Percentiles rank a stretch among this genome's conserved stretches.
phyloP scores from a whole-genome alignment of 1,140 invertebrate genomes.

The Dendrolimus kikuchii region DNA sequence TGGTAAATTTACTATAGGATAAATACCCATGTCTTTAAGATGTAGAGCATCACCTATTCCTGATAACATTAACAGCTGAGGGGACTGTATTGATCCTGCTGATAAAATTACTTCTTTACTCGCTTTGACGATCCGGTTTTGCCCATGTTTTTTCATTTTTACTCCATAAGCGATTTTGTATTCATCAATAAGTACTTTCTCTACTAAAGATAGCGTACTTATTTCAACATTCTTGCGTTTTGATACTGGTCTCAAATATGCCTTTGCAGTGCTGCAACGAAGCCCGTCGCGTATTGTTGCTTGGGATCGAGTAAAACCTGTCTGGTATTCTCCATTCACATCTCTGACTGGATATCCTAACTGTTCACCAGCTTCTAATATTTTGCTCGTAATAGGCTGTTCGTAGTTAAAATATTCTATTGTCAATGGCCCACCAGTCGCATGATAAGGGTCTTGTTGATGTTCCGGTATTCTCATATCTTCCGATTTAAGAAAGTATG shows the following conservation, averaged over 20 bases:
- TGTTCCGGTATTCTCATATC: constrained; percentile 77
- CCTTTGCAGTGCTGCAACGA: constrained; percentile 87
- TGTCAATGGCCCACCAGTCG: constrained; percentile 76
- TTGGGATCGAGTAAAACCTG: constrained; percentile 81
- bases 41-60: constrained; percentile 81
- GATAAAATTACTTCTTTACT: constrained; percentile 81
- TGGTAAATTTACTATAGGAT: constrained; percentile 72
- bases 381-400: constrained; percentile 75
- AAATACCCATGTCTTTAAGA: constrained; percentile 75
- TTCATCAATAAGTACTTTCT: constrained; percentile 77
- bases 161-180: constrained; percentile 76
- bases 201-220: constrained; percentile 76
- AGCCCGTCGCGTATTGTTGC: constrained; percentile 87
- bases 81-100: constrained; percentile 81
- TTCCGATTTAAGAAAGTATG: constrained; percentile 86
- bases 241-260: constrained; percentile 81
- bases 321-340: constrained; percentile 83
- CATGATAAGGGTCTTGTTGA: constrained; percentile 78
- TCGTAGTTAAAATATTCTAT: constrained; percentile 78
- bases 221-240: constrained; percentile 84
- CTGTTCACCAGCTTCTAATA: constrained; percentile 80
- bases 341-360: constrained; percentile 81
- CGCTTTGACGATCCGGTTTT: constrained; percentile 66
- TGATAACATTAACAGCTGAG: constrained; percentile 87
- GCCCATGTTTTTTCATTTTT: constrained; percentile 71